phyloP scores from a whole-genome alignment of 2,888 invertebrate species.

The Eristalinus aeneus region DNA sequence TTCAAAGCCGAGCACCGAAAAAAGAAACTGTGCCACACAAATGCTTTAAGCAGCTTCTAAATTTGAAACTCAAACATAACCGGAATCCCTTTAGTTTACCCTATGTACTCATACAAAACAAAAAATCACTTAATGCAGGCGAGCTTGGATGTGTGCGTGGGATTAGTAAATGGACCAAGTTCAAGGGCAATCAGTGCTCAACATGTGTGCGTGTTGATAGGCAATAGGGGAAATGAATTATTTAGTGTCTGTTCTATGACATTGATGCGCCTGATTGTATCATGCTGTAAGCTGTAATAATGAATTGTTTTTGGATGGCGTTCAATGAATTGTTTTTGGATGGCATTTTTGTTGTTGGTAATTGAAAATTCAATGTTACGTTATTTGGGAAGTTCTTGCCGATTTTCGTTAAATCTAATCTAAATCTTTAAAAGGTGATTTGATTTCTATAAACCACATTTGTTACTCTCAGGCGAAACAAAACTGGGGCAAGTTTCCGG shows the following conservation, averaged over 20 bases:
- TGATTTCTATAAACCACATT: too few species aligned
- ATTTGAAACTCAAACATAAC: constrained; percentile 18
- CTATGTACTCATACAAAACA: not conserved
- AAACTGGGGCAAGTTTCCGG: too few species aligned
- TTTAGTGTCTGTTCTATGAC: not conserved
- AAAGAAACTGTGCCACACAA: not conserved
- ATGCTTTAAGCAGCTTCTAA: not conserved
- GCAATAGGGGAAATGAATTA: not conserved
- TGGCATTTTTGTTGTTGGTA: not conserved
- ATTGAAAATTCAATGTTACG: not conserved
- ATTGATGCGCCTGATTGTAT: not conserved
- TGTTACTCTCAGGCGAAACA: too few species aligned
- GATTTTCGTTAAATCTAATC: too few species aligned
- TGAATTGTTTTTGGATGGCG: not conserved
- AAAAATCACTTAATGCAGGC: not conserved
- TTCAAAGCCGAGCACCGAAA: not conserved
- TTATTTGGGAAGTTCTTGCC: not conserved
- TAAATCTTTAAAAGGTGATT: too few species aligned
- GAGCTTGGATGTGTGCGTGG: not conserved
- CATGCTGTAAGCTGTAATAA: not conserved
- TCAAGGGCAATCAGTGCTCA: constrained; percentile 44
- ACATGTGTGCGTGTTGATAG: not conserved
- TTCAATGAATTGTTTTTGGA: not conserved
- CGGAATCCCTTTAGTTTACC: not conserved
- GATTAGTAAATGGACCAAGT: constrained; percentile 30